Evolutionary conservation across 2,113 vertebrate genomes (phyloP).

Genomic region (Scolopax mira): DNA sequence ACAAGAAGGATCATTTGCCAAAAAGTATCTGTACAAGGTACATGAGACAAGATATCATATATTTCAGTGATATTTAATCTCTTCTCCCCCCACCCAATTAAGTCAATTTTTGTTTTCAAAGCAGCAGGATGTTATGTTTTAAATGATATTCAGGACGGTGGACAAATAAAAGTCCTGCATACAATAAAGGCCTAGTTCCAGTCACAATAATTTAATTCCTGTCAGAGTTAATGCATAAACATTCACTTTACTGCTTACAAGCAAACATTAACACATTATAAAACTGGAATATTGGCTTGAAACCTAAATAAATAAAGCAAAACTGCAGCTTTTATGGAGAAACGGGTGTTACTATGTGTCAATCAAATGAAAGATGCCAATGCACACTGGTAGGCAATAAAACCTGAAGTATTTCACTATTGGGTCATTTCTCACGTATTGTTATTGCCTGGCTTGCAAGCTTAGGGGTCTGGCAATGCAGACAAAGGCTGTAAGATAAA

Average conservation of each 20-base stretch:
- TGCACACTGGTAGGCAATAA: not conserved
- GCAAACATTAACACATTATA: not conserved
- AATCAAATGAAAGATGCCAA: slow-evolving; percentile 20
- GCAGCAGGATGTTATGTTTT: not conserved
- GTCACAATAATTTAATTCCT: slow-evolving; percentile 6
- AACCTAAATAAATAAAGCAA: slow-evolving; percentile 40
- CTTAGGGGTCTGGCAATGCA: not conserved
- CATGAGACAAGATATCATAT: not conserved
- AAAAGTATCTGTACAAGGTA: not conserved
- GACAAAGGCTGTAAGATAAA: not conserved
- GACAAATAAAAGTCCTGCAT: not conserved
- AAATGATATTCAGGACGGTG: not conserved
- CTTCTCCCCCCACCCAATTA: not conserved
- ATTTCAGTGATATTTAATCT: not conserved
- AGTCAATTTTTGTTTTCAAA: not conserved
- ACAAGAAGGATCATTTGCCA: not conserved
- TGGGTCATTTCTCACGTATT: not conserved
- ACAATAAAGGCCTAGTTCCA: not conserved
- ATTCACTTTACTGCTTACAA: slow-evolving; percentile 23
- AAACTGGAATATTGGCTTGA: slow-evolving; percentile 34
- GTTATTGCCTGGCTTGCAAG: not conserved
- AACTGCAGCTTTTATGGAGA: slow-evolving; percentile 34
- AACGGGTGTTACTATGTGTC: not conserved
- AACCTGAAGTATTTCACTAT: not conserved
- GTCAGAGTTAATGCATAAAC: not conserved